Conservation (phyloP, 2,888 invertebrate species). For the Harpalus rubripes region DNA sequence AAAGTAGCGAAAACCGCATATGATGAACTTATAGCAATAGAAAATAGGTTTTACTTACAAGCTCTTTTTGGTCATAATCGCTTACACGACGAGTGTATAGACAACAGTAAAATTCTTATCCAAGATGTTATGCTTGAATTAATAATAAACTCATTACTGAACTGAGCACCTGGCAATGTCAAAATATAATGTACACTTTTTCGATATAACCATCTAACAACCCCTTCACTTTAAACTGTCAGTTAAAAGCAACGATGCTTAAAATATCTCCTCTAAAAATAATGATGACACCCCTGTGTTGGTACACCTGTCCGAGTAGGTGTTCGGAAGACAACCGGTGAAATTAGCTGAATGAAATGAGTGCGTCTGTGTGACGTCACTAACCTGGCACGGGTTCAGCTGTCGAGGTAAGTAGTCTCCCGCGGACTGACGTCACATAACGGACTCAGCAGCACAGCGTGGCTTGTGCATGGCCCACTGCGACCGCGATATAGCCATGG, state of each 20-base stretch:
- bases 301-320: constrained; percentile 2
- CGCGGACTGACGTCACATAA: constrained; percentile 32
- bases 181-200: no score
- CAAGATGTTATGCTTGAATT: no score
- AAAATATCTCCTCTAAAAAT: not conserved
- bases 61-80: no score
- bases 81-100: no score
- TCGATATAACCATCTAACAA: not conserved
- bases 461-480: constrained; percentile 39
- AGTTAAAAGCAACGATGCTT: no score
- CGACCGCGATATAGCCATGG: constrained; percentile 31
- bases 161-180: no score
- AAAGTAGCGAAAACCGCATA: no score
- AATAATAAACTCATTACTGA: no score
- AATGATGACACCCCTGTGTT: constrained; percentile 9
- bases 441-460: constrained; percentile 17
- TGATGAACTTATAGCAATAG: no score
- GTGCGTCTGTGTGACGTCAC: constrained; percentile 47
- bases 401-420: constrained; percentile 25
- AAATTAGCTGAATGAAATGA: constrained; percentile 34
- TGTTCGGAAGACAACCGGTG: not conserved
- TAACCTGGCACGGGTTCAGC: constrained; percentile 36
- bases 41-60: no score
- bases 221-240: no score
- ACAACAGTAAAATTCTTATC: no score